Evolutionary conservation across 2,888 invertebrate species (phyloP).

Genomic region (Anticlea derivata): DNA sequence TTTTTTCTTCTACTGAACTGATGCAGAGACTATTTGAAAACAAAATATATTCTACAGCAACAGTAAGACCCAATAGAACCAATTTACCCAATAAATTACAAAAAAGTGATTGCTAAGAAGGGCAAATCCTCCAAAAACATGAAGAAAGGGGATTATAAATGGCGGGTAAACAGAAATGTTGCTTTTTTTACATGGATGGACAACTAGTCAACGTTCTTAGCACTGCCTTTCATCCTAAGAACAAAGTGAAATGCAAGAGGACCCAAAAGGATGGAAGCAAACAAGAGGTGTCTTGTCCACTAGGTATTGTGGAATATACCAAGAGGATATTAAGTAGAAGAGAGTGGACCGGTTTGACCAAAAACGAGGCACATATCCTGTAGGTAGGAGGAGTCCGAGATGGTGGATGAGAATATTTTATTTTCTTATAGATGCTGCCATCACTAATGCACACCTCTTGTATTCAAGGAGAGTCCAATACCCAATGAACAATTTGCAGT

Average conservation of each 20-base stretch:
- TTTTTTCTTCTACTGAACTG: slow-evolving; percentile 18
- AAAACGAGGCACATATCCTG: slow-evolving; percentile 15
- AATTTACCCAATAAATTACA: slow-evolving; percentile 22
- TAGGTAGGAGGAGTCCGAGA: slow-evolving; percentile 20
- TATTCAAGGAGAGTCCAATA: slow-evolving; percentile 21
- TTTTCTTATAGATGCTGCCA: slow-evolving; percentile 26
- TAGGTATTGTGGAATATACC: slow-evolving; percentile 23
- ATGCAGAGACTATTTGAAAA: slow-evolving; percentile 21
- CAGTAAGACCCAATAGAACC: slow-evolving; percentile 22
- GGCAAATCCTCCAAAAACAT: slow-evolving; percentile 17
- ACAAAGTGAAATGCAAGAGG: slow-evolving; percentile 20
- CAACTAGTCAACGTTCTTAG: slow-evolving; percentile 19
- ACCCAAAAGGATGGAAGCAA: slow-evolving; percentile 33
- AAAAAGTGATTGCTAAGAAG: slow-evolving; percentile 20
- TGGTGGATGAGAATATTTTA: slow-evolving; percentile 31
- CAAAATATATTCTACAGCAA: slow-evolving; percentile 22
- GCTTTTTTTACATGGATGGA: slow-evolving; percentile 24
- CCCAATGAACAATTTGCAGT: slow-evolving; percentile 17
- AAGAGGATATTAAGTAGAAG: slow-evolving; percentile 20
- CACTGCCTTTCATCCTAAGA: slow-evolving; percentile 25
- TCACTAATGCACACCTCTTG: slow-evolving; percentile 30
- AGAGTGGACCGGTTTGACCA: slow-evolving; percentile 31
- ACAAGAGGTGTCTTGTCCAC: slow-evolving; percentile 20
- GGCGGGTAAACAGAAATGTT: slow-evolving; percentile 27
- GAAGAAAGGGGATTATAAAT: slow-evolving; percentile 26